These are phyloP conservation scores for Spinus pinus DNA, from an alignment of 2,797 vertebrate genomes.

Conservation along the genomic window DNA sequence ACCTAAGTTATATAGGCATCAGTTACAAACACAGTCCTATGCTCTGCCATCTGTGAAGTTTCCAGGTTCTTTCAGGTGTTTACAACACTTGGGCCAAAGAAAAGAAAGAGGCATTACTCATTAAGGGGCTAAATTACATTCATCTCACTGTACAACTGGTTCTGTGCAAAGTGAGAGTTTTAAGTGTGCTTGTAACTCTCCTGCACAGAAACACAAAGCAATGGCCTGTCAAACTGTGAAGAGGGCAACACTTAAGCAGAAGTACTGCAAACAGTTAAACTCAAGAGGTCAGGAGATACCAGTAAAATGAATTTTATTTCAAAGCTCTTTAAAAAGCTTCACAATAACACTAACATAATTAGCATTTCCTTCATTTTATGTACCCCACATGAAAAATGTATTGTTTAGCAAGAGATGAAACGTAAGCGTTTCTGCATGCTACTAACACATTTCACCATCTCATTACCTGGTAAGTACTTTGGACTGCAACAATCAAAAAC, in stretches of 20 bases:
- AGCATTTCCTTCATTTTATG: slow-evolving; percentile 66
- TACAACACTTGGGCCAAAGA: not conserved
- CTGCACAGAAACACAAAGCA: not conserved
- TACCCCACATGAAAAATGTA: slow-evolving; percentile 66
- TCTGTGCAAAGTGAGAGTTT: not conserved
- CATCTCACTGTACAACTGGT: not conserved
- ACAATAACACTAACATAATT: slow-evolving; percentile 72
- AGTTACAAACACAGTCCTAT: not conserved
- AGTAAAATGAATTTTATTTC: slow-evolving; percentile 80
- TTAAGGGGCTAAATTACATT: not conserved
- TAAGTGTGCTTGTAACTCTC: not conserved
- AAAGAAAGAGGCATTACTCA: not conserved
- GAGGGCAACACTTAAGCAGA: not conserved
- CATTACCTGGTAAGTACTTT: slow-evolving; percentile 51
- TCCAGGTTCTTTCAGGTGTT: not conserved
- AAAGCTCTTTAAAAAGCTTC: slow-evolving; percentile 77
- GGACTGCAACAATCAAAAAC: slow-evolving; percentile 63
- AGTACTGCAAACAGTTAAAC: not conserved
- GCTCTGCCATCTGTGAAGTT: not conserved
- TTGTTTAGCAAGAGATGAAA: slow-evolving; percentile 67
- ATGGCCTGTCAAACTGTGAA: not conserved
- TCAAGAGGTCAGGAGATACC: slow-evolving; percentile 40
- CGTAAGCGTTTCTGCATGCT: slow-evolving; percentile 72
- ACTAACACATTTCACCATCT: slow-evolving; percentile 72
- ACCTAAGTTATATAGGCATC: not conserved